Conservation (phyloP, 2,888 invertebrate species). For the Arrhopalites spinosus region DNA sequence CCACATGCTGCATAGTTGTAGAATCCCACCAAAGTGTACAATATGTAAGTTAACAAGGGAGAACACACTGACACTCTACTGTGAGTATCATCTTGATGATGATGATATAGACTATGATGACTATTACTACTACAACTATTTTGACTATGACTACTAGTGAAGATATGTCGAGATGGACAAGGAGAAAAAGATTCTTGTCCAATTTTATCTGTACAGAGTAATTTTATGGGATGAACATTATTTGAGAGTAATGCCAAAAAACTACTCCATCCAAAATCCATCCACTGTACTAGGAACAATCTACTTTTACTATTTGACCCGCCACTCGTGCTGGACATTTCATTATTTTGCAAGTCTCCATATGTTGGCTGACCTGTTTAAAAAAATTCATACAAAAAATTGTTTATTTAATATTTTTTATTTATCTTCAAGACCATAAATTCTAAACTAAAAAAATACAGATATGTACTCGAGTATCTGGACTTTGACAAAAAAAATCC, state of each 20-base stretch:
- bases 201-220: too few relatives aligned
- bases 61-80: conserved; percentile 10
- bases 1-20: conserved; percentile 22
- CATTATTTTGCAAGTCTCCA: conserved; percentile 45
- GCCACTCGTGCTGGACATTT: conserved; percentile 37
- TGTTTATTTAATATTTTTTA: too few relatives aligned
- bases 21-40: conserved; percentile 36
- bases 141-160: not conserved
- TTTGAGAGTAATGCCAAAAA: conserved; percentile 19
- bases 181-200: not conserved
- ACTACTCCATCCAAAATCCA: conserved; percentile 17
- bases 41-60: conserved; percentile 31
- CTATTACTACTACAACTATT: conserved; percentile 6
- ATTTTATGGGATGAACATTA: not conserved
- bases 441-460: too few relatives aligned
- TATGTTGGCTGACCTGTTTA: conserved; percentile 48
- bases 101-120: conserved; percentile 7
- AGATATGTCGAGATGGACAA: conserved; percentile 22
- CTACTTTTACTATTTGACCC: not conserved
- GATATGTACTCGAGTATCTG: too few relatives aligned
- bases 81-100: too few relatives aligned
- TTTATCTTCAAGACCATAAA: too few relatives aligned
- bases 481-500: too few relatives aligned
- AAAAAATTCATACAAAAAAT: not conserved
- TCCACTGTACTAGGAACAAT: conserved; percentile 20